These are phyloP conservation scores for Bombus picipes DNA, from an alignment of 1,140 invertebrate genomes.

Conservation along the genomic window DNA sequence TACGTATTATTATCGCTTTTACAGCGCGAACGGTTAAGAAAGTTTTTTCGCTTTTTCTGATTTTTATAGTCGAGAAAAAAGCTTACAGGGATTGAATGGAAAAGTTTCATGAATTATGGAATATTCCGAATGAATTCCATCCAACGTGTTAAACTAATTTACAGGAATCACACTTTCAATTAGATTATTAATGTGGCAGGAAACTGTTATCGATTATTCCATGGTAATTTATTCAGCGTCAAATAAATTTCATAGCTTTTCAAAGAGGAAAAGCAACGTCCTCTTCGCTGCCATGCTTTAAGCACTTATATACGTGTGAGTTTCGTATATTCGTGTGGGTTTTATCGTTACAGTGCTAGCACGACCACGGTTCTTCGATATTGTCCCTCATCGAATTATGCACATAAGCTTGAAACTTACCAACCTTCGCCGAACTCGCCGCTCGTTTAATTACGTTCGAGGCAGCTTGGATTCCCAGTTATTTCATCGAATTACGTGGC, in stretches of 20 bases:
- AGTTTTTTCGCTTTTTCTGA: too few species aligned
- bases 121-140: neutral
- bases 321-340: neutral
- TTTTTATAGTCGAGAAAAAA: neutral
- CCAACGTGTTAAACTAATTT: neutral
- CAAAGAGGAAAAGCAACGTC: neutral
- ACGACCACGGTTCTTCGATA: neutral
- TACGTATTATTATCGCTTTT: too few species aligned
- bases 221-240: conserved; percentile 1
- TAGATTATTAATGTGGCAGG: neutral
- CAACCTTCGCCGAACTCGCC: too few species aligned
- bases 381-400: conserved; percentile 15
- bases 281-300: neutral
- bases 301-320: neutral
- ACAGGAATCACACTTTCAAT: neutral
- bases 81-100: neutral
- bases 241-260: neutral
- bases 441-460: neutral
- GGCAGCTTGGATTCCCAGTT: neutral
- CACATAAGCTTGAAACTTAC: conserved; percentile 8
- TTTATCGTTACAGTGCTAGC: neutral
- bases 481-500: neutral
- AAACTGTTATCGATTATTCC: conserved; percentile 9
- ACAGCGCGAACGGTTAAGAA: too few species aligned
- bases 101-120: neutral